phyloP scores from a whole-genome alignment of 64 coral and sea anemone genomes.

The Montipora efflorescens region DNA sequence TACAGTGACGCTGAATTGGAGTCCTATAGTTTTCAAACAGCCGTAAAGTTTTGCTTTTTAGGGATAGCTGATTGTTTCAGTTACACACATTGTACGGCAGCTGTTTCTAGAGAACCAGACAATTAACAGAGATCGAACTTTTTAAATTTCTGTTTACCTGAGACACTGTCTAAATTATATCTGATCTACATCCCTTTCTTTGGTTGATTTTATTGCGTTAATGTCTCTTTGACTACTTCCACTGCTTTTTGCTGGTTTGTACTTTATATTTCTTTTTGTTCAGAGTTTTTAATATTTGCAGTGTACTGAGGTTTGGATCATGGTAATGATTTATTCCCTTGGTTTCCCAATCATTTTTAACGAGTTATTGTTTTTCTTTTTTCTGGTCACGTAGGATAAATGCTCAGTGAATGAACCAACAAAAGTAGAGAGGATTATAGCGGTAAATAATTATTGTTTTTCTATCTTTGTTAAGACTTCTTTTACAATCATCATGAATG shows the following conservation, averaged over 20 bases:
- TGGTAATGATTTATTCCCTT: neutral
- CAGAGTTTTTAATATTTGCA: neutral
- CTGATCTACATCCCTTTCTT: slow-evolving; percentile 8
- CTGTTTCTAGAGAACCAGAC: neutral
- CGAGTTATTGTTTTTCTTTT: neutral
- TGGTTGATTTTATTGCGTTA: neutral
- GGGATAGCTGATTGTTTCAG: neutral
- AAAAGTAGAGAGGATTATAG: slow-evolving; percentile 38
- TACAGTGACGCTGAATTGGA: neutral
- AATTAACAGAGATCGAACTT: neutral
- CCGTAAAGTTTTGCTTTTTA: neutral
- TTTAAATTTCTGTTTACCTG: slow-evolving; percentile 2
- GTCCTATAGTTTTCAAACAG: neutral
- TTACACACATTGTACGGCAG: neutral
- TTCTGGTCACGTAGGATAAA: neutral
- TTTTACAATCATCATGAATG: neutral
- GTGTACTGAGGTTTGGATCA: neutral
- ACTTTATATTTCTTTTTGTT: no score
- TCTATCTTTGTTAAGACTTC: neutral
- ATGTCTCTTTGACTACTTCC: no score
- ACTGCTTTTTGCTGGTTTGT: neutral
- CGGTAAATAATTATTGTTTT: neutral
- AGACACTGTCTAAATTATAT: slow-evolving; percentile 41
- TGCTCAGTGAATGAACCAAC: slow-evolving; percentile 25
- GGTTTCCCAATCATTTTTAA: neutral